Base-by-base conservation (phyloP, 2,113 vertebrate species). In the Athene noctua region DNA sequence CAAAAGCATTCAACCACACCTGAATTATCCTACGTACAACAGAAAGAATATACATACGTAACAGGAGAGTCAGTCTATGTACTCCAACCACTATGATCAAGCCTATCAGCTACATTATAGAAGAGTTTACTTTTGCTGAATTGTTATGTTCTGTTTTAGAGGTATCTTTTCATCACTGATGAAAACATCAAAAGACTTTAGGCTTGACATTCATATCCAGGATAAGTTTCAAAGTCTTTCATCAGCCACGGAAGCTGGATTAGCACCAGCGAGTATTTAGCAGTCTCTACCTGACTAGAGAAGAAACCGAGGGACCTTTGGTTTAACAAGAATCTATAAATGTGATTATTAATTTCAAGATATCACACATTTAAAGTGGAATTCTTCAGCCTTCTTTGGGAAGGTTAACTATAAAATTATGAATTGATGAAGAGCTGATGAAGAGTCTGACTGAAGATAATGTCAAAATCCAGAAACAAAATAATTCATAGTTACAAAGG, bases 141-240 rank as follows among this genome's bases (percentile, higher is more conserved):
- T 94, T 96, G 86, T 26, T 95, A 21, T 96, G 72, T 74, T 94
- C 80, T 97, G 88, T 36, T 97, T 95, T 79, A 95, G 88, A 95
- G 72, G 30, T 78, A 97, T 88, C 83, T 96, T 97, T 97, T 95
- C 59, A 96, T 72, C 88, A 75, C 85, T 13, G 26, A 90, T 90
- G 80, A 97, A 94, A 82, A 97, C 80, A 96, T 96, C 51, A 96
- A 95, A 97, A 97, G 93, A 63, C 78, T 94, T 86, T 86, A 97
- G 72, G 40, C 85, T 96, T 97, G 91, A 82, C 77, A 86, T 91
- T 87, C 44, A 73, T 51, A 93, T 75, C 40, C 86, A 95, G 81
- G 81, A 51, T 79, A 94, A 63, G 15, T 96, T 97, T 97, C 65
- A 90, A 90, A 93, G 81, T 95, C 92, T 97, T 96, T 97, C 94